A percentile compares a stretch with the other conserved stretches of the same genome.
phyloP scores from a whole-genome alignment of 2,113 vertebrate genomes.

The Saccopteryx bilineata region DNA sequence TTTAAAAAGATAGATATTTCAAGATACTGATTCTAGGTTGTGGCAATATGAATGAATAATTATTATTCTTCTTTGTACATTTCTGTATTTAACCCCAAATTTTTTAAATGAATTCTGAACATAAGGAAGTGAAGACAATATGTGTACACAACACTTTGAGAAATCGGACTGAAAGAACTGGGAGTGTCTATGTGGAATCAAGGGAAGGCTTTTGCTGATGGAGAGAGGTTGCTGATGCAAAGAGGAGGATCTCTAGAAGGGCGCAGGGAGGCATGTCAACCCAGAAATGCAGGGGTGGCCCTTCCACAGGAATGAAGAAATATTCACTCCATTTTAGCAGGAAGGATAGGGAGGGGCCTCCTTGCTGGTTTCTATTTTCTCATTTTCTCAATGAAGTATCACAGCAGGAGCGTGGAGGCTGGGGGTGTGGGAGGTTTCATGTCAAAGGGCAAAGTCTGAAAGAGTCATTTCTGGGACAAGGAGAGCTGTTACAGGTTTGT shows the following conservation, averaged over 20 bases:
- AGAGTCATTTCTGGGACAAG: not conserved
- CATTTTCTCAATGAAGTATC: not conserved
- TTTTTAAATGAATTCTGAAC: not conserved
- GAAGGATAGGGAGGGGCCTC: not conserved
- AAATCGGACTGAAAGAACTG: not conserved
- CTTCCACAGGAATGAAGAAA: not conserved
- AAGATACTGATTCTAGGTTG: not conserved
- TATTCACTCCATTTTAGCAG: too few relatives aligned
- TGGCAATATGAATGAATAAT: not conserved
- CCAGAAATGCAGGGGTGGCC: not conserved
- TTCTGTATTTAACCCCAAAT: not conserved
- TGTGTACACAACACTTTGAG: not conserved
- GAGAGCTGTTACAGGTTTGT: not conserved
- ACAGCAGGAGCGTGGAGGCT: not conserved
- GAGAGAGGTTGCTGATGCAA: not conserved
- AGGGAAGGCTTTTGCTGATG: not conserved
- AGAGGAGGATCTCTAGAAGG: not conserved
- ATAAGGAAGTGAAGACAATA: not conserved
- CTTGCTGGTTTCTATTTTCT: not conserved
- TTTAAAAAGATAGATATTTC: not conserved
- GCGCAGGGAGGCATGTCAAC: not conserved
- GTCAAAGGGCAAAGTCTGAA: too few relatives aligned
- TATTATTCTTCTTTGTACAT: not conserved
- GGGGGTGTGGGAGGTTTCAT: not conserved
- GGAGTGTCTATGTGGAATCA: too few relatives aligned